Conservation (phyloP, 2,797 vertebrate genomes). For the Varecia variegata region DNA sequence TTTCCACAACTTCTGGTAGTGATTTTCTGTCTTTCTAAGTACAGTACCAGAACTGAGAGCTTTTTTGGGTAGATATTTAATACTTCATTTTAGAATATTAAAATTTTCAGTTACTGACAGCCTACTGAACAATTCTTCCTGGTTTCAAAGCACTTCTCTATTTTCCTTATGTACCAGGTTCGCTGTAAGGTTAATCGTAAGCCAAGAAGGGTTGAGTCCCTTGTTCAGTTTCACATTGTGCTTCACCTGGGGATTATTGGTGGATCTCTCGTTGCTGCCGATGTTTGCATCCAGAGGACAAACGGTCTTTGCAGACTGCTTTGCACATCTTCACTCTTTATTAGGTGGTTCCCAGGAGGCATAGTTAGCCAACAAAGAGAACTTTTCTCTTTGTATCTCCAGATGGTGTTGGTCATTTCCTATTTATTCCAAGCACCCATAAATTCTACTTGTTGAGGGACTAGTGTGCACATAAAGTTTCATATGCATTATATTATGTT, state of each 20-base stretch:
- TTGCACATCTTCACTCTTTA: not conserved
- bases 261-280: not conserved
- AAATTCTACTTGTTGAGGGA: not conserved
- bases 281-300: not conserved
- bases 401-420: not conserved
- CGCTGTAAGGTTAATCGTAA: not conserved
- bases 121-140: constrained; percentile 6
- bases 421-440: not conserved
- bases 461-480: not conserved
- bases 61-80: constrained; percentile 30
- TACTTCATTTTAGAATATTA: constrained; percentile 53
- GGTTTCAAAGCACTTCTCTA: not conserved
- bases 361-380: not conserved
- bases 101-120: constrained; percentile 19
- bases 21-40: not conserved
- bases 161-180: not conserved
- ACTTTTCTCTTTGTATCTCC: not conserved
- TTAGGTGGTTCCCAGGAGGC: not conserved
- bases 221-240: not conserved
- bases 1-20: constrained; percentile 16
- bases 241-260: not conserved
- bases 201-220: not conserved
- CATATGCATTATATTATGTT: not conserved
- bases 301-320: not conserved
- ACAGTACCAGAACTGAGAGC: not conserved